A percentile compares a stretch with the other conserved stretches of the same genome.
Conservation (phyloP, 2,113 vertebrate species). For the Hassar affinis region DNA sequence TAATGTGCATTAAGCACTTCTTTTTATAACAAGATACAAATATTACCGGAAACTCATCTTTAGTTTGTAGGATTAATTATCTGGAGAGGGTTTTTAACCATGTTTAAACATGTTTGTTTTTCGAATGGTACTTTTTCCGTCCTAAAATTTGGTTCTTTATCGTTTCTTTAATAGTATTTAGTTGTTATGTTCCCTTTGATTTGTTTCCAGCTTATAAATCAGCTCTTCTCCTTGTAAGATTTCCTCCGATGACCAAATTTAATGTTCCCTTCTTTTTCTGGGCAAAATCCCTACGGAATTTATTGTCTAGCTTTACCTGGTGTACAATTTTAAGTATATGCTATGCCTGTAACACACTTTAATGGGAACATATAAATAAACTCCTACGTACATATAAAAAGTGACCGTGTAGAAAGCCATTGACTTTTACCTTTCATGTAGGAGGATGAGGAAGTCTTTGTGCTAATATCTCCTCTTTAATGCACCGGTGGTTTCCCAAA, state of each 20-base stretch:
- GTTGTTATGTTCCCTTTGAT: slow-evolving; percentile 23
- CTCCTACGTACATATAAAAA: slow-evolving; percentile 77
- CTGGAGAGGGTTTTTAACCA: not conserved
- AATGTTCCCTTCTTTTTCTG: slow-evolving; percentile 35
- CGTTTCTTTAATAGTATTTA: not conserved
- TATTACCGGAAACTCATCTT: not conserved
- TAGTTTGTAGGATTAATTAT: not conserved
- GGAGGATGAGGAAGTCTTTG: slow-evolving; percentile 74
- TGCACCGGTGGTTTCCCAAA: slow-evolving; percentile 57
- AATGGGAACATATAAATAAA: slow-evolving; percentile 75
- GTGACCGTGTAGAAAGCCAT: slow-evolving; percentile 69
- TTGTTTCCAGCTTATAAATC: slow-evolving; percentile 25
- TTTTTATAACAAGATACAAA: not conserved
- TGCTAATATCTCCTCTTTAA: slow-evolving; percentile 72
- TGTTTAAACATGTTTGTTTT: not conserved
- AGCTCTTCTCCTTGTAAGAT: slow-evolving; percentile 49
- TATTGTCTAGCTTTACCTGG: slow-evolving; percentile 64
- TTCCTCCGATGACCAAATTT: slow-evolving; percentile 43
- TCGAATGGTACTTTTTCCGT: not conserved
- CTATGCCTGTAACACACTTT: slow-evolving; percentile 69
- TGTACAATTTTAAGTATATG: slow-evolving; percentile 58
- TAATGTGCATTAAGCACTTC: slow-evolving; percentile 22
- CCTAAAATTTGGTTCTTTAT: not conserved
- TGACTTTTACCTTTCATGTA: slow-evolving; percentile 75
- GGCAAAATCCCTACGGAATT: slow-evolving; percentile 43